Conservation (phyloP, 2,888 invertebrate genomes). For the Hyles lineata region DNA sequence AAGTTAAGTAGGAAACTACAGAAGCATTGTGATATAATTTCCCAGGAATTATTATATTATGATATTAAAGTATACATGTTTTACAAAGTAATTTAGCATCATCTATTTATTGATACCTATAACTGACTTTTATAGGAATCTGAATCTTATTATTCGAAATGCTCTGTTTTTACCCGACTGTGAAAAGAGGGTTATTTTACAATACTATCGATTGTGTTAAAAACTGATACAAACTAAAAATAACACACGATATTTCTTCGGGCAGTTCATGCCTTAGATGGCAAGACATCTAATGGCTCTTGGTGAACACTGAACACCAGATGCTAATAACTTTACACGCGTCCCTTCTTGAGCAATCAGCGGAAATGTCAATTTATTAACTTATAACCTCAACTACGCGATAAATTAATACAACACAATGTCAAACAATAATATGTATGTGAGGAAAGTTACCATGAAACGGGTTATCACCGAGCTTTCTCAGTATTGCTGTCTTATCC, state of each 20-base stretch:
- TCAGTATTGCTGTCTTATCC: slow-evolving; percentile 40
- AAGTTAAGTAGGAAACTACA: not conserved
- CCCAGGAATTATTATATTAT: no score
- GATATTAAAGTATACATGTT: no score
- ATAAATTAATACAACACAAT: slow-evolving; percentile 24
- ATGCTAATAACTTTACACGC: slow-evolving; percentile 34
- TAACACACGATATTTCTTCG: not conserved
- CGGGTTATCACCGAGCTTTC: slow-evolving; percentile 36
- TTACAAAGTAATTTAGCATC: no score
- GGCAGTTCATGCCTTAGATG: slow-evolving; percentile 30
- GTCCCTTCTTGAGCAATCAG: slow-evolving; percentile 32
- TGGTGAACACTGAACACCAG: slow-evolving; percentile 31
- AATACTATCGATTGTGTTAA: not conserved
- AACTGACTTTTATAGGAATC: no score
- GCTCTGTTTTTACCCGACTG: no score
- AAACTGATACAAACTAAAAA: not conserved
- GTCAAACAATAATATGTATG: slow-evolving; percentile 25
- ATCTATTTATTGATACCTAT: no score
- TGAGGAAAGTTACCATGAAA: slow-evolving; percentile 30
- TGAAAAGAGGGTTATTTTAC: no score
- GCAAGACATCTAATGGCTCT: slow-evolving; percentile 33
- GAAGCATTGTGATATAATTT: no score
- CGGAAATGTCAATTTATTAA: slow-evolving; percentile 34
- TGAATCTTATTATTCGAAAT: no score
- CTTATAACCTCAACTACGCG: slow-evolving; percentile 23